Percentiles rank a stretch among this genome's conserved stretches.
phyloP scores from a whole-genome alignment of 2,888 invertebrate genomes.

The Odontomyia ornata region DNA sequence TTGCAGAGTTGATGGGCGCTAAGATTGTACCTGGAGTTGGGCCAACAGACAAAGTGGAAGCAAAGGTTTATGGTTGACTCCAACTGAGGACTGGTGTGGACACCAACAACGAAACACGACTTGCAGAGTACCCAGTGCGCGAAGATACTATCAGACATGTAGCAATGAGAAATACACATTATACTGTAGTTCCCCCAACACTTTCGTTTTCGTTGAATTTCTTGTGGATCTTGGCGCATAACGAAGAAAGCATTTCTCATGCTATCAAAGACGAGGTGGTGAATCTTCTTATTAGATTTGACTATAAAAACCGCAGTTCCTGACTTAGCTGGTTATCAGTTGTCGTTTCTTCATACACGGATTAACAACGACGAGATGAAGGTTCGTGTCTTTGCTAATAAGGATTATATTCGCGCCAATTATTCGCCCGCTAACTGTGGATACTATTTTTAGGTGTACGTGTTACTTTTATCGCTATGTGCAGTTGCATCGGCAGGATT shows the following conservation, averaged over 20 bases:
- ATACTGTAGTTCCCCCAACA: constrained; percentile 30
- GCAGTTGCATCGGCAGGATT: constrained; percentile 36
- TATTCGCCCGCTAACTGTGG: not conserved
- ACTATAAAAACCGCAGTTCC: constrained; percentile 34
- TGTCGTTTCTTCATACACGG: constrained; percentile 37
- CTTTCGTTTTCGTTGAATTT: constrained; percentile 32
- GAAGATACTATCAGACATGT: not conserved
- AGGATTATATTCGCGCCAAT: not conserved
- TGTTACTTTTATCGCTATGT: constrained; percentile 17
- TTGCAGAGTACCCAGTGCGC: not conserved
- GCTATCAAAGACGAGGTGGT: constrained; percentile 23
- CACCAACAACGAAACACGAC: not conserved
- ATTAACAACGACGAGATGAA: constrained; percentile 40
- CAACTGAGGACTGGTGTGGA: not conserved
- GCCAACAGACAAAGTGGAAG: not conserved
- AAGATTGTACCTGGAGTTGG: not conserved
- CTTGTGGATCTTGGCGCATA: not conserved
- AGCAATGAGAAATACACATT: constrained; percentile 24
- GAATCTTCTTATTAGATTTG: constrained; percentile 34
- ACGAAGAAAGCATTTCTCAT: constrained; percentile 42
- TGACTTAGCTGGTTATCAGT: constrained; percentile 27
- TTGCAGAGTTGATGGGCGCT: not conserved
- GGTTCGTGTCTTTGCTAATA: constrained; percentile 25
- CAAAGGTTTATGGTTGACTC: not conserved
- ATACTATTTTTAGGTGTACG: constrained; percentile 32